Evolutionary conservation across 2,113 vertebrate species (phyloP).

Genomic region (Anser cygnoides): DNA sequence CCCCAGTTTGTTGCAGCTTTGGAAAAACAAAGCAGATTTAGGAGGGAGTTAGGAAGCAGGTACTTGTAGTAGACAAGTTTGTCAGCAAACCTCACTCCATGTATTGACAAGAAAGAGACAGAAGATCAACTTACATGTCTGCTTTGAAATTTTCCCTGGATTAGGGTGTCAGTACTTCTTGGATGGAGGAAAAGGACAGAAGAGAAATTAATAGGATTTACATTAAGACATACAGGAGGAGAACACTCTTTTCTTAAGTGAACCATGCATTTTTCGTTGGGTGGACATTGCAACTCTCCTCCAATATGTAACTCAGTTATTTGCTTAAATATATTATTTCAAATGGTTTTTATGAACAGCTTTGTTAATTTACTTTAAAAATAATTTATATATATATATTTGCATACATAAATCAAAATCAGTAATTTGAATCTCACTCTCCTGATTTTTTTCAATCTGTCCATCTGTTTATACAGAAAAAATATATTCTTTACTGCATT

Average conservation of each 20-base stretch:
- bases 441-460: not conserved
- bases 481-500: not conserved
- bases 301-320: not conserved
- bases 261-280: not conserved
- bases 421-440: not conserved
- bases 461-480: not conserved
- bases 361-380: not conserved
- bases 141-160: not conserved
- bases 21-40: not conserved
- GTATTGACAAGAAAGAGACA: not conserved
- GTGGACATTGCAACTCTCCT: not conserved
- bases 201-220: not conserved
- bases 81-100: not conserved
- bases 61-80: not conserved
- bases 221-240: not conserved
- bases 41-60: not conserved
- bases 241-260: not conserved
- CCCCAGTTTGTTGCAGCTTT: not conserved
- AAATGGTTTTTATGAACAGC: not conserved
- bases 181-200: not conserved
- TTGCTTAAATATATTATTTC: not conserved
- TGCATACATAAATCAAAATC: not conserved
- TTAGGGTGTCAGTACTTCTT: not conserved
- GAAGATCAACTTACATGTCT: not conserved
- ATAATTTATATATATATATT: not conserved